These are phyloP conservation scores for Thymelicus lineola DNA, from an alignment of 2,888 invertebrate species.

Conservation along the genomic window DNA sequence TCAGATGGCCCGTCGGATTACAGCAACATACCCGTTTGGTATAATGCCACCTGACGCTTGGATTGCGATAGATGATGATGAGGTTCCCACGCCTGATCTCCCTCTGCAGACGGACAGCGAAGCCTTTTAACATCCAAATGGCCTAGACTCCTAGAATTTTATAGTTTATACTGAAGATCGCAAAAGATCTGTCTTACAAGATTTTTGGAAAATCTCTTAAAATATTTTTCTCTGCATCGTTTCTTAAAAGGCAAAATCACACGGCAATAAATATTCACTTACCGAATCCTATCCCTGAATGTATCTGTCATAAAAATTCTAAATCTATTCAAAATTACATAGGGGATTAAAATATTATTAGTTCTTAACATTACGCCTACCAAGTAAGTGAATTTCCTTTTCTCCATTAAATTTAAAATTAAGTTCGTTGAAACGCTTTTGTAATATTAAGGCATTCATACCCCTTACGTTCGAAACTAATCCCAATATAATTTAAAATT, in stretches of 20 bases:
- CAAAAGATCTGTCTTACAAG: constrained; percentile 6
- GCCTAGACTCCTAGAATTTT: constrained; percentile 38
- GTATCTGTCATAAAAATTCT: constrained; percentile 1
- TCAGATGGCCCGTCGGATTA: constrained; percentile 23
- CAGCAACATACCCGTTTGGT: constrained; percentile 37
- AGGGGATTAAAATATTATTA: background rate
- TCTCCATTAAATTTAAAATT: too few species aligned
- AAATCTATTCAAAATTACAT: background rate
- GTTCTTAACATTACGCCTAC: background rate
- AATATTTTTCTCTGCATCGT: background rate
- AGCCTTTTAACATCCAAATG: constrained; percentile 39
- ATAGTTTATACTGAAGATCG: constrained; percentile 33
- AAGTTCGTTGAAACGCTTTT: too few species aligned
- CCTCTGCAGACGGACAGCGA: constrained; percentile 38
- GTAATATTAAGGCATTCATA: too few species aligned
- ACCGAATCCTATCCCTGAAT: constrained; percentile 2
- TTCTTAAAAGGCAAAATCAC: background rate
- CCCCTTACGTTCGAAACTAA: too few species aligned
- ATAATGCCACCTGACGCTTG: constrained; percentile 36
- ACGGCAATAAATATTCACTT: constrained; percentile 17
- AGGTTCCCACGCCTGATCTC: constrained; percentile 37
- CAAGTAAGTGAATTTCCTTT: background rate
- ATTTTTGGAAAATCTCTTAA: constrained; percentile 4
- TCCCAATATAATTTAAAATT: too few species aligned
- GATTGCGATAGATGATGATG: constrained; percentile 38